A percentile compares a stretch with the other conserved stretches of the same genome.
These are phyloP conservation scores for Heliconius sara DNA, from an alignment of 2,888 invertebrate species.

Conservation along the genomic window DNA sequence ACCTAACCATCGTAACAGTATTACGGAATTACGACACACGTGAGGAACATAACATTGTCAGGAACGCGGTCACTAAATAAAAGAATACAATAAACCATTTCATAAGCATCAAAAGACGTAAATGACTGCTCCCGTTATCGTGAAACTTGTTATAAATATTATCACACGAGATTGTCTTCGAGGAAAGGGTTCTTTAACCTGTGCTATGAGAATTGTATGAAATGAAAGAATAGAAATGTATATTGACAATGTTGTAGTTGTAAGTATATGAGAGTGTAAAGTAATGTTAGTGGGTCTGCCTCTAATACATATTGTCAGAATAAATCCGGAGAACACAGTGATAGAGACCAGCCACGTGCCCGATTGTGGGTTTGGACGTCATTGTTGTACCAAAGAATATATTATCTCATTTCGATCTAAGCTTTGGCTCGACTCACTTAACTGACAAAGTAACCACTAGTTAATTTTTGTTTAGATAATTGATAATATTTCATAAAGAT, in stretches of 20 bases:
- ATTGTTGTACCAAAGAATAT: too few species aligned
- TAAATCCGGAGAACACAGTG: too few species aligned
- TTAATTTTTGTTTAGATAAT: too few species aligned
- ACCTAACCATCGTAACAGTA: not conserved
- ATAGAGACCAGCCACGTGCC: too few species aligned
- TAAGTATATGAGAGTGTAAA: too few species aligned
- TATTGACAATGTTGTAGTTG: slow-evolving; percentile 46
- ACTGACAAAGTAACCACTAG: too few species aligned
- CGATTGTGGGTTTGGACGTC: too few species aligned
- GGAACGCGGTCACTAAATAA: slow-evolving; percentile 7
- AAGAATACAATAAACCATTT: slow-evolving; percentile 32
- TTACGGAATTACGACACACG: slow-evolving; percentile 4
- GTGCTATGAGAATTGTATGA: slow-evolving; percentile 51
- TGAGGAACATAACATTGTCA: slow-evolving; percentile 14
- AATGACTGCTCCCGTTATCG: slow-evolving; percentile 48
- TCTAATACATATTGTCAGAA: too few species aligned
- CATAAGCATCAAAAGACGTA: slow-evolving; percentile 37
- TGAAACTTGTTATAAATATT: slow-evolving; percentile 48
- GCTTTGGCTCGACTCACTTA: too few species aligned
- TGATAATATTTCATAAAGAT: not conserved
- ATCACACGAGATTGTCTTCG: slow-evolving; percentile 52
- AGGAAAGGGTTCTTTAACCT: slow-evolving; percentile 53
- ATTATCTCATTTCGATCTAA: too few species aligned
- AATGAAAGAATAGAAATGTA: slow-evolving; percentile 47
- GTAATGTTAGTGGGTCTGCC: too few species aligned